These are phyloP conservation scores for Ferdinandea cuprea DNA, from an alignment of 2,888 invertebrate species.

Conservation along the genomic window DNA sequence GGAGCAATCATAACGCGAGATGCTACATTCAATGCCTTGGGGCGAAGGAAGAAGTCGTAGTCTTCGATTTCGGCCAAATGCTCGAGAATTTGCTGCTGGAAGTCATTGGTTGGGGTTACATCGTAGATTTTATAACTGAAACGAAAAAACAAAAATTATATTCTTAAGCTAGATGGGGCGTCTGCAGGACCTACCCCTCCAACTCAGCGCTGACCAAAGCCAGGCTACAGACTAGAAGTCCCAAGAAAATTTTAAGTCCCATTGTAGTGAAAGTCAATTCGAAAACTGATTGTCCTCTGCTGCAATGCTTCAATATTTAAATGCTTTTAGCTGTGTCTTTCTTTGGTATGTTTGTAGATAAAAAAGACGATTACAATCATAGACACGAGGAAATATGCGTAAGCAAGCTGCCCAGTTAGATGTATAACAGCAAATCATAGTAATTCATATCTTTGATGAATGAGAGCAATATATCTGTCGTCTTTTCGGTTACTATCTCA, in stretches of 20 bases:
- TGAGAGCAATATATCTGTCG: no score
- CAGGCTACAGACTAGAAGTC: slow-evolving; percentile 45
- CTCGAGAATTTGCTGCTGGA: slow-evolving; percentile 78
- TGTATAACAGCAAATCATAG: no score
- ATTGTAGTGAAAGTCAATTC: slow-evolving; percentile 27
- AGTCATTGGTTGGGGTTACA: slow-evolving; percentile 76
- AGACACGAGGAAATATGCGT: not conserved
- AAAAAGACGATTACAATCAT: slow-evolving; percentile 32
- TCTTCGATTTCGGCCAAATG: slow-evolving; percentile 76
- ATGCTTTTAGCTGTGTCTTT: not conserved
- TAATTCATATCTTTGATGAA: no score
- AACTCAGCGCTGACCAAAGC: slow-evolving; percentile 63
- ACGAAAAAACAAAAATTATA: not conserved
- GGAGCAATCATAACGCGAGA: slow-evolving; percentile 80
- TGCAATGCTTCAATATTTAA: slow-evolving; percentile 25
- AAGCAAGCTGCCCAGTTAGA: not conserved
- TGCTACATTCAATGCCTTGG: slow-evolving; percentile 76
- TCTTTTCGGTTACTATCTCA: no score
- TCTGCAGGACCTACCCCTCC: slow-evolving; percentile 61
- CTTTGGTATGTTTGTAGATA: slow-evolving; percentile 1
- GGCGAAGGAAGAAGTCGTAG: slow-evolving; percentile 80
- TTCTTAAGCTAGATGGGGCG: not conserved
- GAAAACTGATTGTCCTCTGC: slow-evolving; percentile 39
- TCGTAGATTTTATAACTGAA: slow-evolving; percentile 81
- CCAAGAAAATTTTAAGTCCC: slow-evolving; percentile 43